These are phyloP conservation scores for Phalacrocorax carbo DNA, from an alignment of 2,113 vertebrate genomes.

Conservation along the genomic window DNA sequence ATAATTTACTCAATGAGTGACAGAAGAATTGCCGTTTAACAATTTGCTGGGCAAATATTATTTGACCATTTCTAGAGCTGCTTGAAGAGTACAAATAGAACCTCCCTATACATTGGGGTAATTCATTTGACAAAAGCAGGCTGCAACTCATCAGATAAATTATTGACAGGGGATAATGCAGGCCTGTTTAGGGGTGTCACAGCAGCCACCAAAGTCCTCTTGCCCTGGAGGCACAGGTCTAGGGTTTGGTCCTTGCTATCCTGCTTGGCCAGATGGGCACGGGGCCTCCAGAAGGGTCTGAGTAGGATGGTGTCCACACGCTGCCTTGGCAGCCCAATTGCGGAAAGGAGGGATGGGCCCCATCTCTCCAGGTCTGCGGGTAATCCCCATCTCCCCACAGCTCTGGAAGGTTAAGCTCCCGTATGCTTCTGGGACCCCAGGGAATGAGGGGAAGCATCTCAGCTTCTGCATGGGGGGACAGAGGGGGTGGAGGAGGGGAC, in stretches of 20 bases:
- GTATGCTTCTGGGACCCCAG: not conserved
- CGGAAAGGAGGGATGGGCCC: not conserved
- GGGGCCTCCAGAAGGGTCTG: not conserved
- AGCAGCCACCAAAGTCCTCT: not conserved
- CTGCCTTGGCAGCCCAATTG: not conserved
- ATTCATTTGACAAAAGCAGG: not conserved
- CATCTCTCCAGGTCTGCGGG: not conserved
- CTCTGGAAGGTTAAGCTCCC: conserved; percentile 48
- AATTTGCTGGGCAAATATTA: conserved; percentile 65
- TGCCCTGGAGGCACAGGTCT: not conserved
- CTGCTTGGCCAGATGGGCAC: not conserved
- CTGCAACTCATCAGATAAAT: not conserved
- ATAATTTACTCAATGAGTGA: conserved; percentile 37
- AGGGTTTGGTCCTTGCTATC: rapidly evolving
- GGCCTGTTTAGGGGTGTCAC: not conserved
- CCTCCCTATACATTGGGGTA: not conserved
- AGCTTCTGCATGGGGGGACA: not conserved
- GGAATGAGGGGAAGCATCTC: not conserved
- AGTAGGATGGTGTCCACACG: rapidly evolving
- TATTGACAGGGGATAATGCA: not conserved
- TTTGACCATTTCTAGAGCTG: conserved; percentile 52
- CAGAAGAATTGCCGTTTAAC: conserved; percentile 47
- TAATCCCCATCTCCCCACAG: not conserved
- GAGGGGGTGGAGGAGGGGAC: not conserved
- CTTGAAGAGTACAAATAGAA: conserved; percentile 49